A percentile compares a stretch with the other conserved stretches of the same genome.
phyloP scores from a whole-genome alignment of 2,888 invertebrate genomes.

The Ophion ellenae region DNA sequence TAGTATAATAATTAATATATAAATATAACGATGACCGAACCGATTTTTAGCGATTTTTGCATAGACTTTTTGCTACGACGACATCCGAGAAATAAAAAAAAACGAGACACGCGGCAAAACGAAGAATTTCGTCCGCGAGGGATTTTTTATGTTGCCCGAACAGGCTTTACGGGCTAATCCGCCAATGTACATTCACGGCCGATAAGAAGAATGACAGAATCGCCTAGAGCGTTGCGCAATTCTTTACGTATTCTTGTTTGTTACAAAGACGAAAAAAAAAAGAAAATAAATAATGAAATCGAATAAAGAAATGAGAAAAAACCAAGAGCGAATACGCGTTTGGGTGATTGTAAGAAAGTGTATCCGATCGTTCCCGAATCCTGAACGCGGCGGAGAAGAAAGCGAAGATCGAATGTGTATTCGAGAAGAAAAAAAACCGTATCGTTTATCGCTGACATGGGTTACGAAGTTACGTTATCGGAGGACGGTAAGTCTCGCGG shows the following conservation, averaged over 20 bases:
- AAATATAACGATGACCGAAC: background rate
- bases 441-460: too few species aligned
- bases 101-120: background rate
- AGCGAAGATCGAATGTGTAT: too few species aligned
- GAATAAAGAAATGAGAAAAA: background rate
- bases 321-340: background rate
- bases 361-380: background rate
- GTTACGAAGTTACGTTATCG: too few species aligned
- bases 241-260: conserved; percentile 62
- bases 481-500: too few species aligned
- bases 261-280: conserved; percentile 46
- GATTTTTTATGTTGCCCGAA: background rate
- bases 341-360: background rate
- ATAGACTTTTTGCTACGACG: background rate
- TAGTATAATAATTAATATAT: too few species aligned
- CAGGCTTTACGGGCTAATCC: conserved; percentile 2
- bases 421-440: too few species aligned
- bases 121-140: background rate
- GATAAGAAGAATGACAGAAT: conserved; percentile 30
- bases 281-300: background rate
- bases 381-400: too few species aligned
- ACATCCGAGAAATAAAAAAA: background rate
- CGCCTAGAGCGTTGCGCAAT: conserved; percentile 54
- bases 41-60: background rate
- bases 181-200: conserved; percentile 4